phyloP scores from a whole-genome alignment of 2,797 vertebrate genomes.

The Phrynocephalus forsythii region DNA sequence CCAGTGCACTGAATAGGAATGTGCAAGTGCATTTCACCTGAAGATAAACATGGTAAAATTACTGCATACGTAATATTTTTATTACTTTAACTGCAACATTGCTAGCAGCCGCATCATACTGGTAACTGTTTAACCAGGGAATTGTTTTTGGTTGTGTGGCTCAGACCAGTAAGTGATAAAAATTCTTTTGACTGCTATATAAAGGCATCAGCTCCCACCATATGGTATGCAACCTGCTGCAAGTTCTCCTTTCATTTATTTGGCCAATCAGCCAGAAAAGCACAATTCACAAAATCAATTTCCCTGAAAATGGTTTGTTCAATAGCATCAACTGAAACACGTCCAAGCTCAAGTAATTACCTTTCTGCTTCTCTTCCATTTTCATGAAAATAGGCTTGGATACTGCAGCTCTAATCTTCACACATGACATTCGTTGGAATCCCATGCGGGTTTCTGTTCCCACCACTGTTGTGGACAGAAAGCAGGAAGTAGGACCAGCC shows the following conservation, averaged over 20 bases:
- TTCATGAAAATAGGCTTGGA: not conserved
- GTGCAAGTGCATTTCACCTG: not conserved
- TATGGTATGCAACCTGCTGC: not conserved
- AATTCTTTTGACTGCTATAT: not conserved
- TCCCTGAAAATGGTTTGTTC: constrained; percentile 37
- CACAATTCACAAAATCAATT: constrained; percentile 34
- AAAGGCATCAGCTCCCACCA: constrained; percentile 17
- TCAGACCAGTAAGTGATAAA: rapidly evolving
- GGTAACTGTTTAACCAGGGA: constrained; percentile 36
- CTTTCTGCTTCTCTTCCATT: not conserved
- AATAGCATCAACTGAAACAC: not conserved
- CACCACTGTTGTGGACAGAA: not conserved
- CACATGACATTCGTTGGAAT: not conserved
- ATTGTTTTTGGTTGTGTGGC: not conserved
- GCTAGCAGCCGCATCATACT: rapidly evolving
- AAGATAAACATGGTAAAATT: not conserved
- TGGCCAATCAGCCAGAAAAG: constrained; percentile 32
- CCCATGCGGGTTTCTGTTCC: not conserved
- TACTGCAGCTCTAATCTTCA: not conserved
- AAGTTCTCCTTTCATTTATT: constrained; percentile 37
- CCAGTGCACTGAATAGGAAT: too few relatives aligned
- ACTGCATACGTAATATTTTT: rapidly evolving
- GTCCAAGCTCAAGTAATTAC: not conserved
- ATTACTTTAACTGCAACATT: not conserved
- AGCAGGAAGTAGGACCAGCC: not conserved